phyloP scores from a whole-genome alignment of 2,113 vertebrate genomes.

The Thalassoma bifasciatum region DNA sequence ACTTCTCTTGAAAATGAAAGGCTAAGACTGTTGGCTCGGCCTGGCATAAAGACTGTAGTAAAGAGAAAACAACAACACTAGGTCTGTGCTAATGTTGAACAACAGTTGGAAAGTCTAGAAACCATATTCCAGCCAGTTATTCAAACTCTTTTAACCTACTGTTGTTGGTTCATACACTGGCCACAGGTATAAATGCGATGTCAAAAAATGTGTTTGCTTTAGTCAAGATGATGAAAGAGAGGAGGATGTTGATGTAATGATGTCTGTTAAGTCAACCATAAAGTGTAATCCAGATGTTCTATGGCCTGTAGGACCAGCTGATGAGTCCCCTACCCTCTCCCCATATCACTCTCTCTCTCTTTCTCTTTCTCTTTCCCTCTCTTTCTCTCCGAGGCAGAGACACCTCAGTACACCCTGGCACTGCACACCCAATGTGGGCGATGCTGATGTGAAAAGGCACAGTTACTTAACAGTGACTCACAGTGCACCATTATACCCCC shows the following conservation, averaged over 20 bases:
- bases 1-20: too few species aligned
- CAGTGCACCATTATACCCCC: constrained; percentile 73
- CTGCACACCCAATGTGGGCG: constrained; percentile 69
- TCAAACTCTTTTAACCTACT: not conserved
- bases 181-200: not conserved
- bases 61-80: too few species aligned
- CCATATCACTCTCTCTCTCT: not conserved
- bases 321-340: not conserved
- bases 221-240: not conserved
- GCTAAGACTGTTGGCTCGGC: too few species aligned
- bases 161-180: not conserved
- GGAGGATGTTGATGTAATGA: not conserved
- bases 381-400: constrained; percentile 66
- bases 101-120: too few species aligned
- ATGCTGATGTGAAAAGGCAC: constrained; percentile 74
- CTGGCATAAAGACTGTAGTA: too few species aligned
- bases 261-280: constrained; percentile 16
- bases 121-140: not conserved
- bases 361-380: not conserved
- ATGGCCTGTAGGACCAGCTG: constrained; percentile 20
- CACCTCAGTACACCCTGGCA: constrained; percentile 74
- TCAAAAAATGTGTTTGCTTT: not conserved
- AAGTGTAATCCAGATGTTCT: constrained; percentile 51
- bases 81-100: too few species aligned
- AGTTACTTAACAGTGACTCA: constrained; percentile 81